A percentile compares a stretch with the other conserved stretches of the same genome.
These are phyloP conservation scores for Drosophila suzukii DNA, from an alignment of 1,140 invertebrate genomes.

Conservation along the genomic window DNA sequence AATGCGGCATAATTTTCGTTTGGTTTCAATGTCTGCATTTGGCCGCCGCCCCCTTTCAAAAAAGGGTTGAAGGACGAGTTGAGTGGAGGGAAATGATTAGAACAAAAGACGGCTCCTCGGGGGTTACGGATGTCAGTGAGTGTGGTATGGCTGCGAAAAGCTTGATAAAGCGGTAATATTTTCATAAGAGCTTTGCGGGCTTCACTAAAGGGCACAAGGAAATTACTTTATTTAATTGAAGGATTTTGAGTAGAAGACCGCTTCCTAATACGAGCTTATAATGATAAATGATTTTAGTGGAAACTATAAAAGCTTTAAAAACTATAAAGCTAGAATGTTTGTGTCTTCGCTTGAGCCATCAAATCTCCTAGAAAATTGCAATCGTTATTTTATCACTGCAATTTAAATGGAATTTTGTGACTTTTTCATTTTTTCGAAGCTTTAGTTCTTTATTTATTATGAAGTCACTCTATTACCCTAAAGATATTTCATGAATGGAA, in stretches of 20 bases:
- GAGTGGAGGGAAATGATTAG: constrained; percentile 54
- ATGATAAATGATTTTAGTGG: not conserved
- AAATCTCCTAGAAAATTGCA: no score
- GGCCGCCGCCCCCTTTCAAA: constrained; percentile 15
- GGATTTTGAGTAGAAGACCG: not conserved
- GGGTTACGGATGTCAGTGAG: not conserved
- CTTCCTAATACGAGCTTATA: not conserved
- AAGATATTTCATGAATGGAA: not conserved
- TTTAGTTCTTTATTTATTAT: no score
- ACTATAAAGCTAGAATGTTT: no score
- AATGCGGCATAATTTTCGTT: constrained; percentile 65
- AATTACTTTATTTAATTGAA: constrained; percentile 24
- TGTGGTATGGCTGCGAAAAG: constrained; percentile 8
- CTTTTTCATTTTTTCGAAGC: no score
- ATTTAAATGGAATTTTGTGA: no score
- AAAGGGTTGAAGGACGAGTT: constrained; percentile 63
- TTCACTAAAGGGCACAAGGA: not conserved
- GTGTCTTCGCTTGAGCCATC: no score
- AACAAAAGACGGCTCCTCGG: constrained; percentile 26
- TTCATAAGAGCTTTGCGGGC: constrained; percentile 4
- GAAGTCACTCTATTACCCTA: not conserved
- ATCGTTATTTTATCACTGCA: no score
- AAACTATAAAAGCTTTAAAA: not conserved
- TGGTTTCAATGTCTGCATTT: constrained; percentile 69
- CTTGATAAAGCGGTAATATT: constrained; percentile 40